Evolutionary conservation across 37 sponge, comb jelly and placozoan genomes (phyloP), one percentile per base, ranked within the genome.

Genomic region (Agelas oroides): DNA sequence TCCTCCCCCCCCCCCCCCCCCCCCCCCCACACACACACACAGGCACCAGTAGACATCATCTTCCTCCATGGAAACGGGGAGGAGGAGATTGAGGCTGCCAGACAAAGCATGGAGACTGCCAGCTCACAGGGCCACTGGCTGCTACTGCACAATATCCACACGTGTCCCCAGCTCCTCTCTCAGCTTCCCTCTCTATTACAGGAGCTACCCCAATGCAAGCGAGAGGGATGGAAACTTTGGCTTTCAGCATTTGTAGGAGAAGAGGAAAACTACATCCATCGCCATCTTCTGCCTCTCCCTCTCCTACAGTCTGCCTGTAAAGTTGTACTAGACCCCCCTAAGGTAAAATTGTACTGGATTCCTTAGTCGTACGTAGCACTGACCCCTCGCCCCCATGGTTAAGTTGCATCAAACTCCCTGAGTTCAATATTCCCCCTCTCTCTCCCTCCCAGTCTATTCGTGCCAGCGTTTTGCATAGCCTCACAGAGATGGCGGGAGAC

Each of bases 281-380:
- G 6, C 6, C 46, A 46, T 3, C 46, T 46, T 46, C 81, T 88
- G 15, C 86, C 89, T 6, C 19, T 38, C 16, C 2, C 54, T 35
- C 84, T 91, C 0, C 64, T 91, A 0, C 70, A 78, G 52, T 73
- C 59, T 57, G 68, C 58, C 38, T 57, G 52, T 55, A 85, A 75
- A 28, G 37, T 92, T 14, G 77, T 81, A 3, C 77, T 89, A 46
- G 95, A 95, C 52, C 67, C 93, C 5, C 95, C 95, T 53, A 70
- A 70, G 80, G 91, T 90, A 3, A 46, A 8, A 3, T 46, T 12
- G 46, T 8, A 12, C 8, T 46, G 8, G 46, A 46, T n/a, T n/a
- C n/a, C n/a, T n/a, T n/a, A n/a, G n/a, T n/a, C n/a, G n/a, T n/a
- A n/a, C n/a, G n/a, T n/a, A 24, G 65, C 61, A 38, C 18, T 8